Base-by-base conservation (phyloP, 2,113 vertebrate species). In the Eudyptes chrysolophus region DNA sequence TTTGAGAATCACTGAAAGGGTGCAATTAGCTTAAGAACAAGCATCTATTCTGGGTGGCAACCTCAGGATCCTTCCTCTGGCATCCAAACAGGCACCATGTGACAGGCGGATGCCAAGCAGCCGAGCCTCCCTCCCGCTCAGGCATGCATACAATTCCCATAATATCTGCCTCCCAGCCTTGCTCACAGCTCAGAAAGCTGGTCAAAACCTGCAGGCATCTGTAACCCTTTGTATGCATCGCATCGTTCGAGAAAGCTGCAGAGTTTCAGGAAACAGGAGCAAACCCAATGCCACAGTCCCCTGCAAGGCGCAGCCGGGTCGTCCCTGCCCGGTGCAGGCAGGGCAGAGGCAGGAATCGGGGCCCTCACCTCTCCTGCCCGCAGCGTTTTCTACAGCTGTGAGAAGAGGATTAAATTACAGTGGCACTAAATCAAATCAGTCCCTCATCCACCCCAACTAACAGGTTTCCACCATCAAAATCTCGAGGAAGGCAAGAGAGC, bases 121-220 rank as follows among this genome's bases (percentile, higher is more conserved):
- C 79, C 84, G 7, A 95, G 49, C 89, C 92, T 94, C 94, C 95
- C 91, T 94, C 95, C 93, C 0, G 70, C 96, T 79, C 94, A 92
- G 88, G 87, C 82, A 96, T 96, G 90, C 94, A 94, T 84, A 92
- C 94, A 87, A 96, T 97, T 91, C 94, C 90, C 85, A 76, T 44
- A 92, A 92, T 68, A 89, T 94, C 90, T 84, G 94, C 87, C 92
- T 91, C 70, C 55, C 78, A n/a, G 84, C 83, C 72, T 70, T 1
- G 20, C 61, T 78, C 19, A 2, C 5, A 25, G 75, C 72, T 49
- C 79, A 7, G 64, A 84, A 69, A 90, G 79, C 70, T 38, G 81
- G 29, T 11, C 52, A 76, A 64, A 84, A 82, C 90, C 72, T 16
- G 40, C 48, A 32, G 60, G 55, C 46, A 55, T 68, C 92, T 61